A percentile compares a stretch with the other conserved stretches of the same genome.
Conservation (phyloP, 2,797 vertebrate species). For the Rhyacichthys aspro region DNA sequence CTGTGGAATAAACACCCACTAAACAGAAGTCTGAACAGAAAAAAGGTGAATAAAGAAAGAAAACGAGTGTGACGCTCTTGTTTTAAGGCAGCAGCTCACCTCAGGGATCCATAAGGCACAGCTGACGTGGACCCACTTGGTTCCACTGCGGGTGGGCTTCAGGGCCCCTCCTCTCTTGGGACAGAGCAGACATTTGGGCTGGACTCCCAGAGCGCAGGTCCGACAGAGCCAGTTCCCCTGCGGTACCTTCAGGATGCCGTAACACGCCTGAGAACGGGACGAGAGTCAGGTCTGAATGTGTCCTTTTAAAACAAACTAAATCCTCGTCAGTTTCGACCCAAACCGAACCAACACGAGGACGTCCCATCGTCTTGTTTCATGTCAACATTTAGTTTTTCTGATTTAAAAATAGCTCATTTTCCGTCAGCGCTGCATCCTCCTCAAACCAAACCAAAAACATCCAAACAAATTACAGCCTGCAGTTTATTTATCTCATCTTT, state of each 20-base stretch:
- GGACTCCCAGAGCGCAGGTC: conserved; percentile 93
- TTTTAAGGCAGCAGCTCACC: conserved; percentile 72
- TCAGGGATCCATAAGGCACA: conserved; percentile 99
- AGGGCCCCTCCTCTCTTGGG: conserved; percentile 94
- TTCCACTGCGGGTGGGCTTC: conserved; percentile 96
- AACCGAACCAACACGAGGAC: conserved; percentile 12
- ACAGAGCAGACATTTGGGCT: conserved; percentile 95
- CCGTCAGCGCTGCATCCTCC: neutral
- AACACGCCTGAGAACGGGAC: conserved; percentile 84
- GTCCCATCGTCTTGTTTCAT: conserved; percentile 9
- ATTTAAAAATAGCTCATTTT: conserved; percentile 11
- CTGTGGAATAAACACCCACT: too few relatives aligned
- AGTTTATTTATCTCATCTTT: neutral
- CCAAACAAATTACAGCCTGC: conserved; percentile 7
- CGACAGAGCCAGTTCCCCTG: conserved; percentile 96
- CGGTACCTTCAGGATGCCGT: conserved; percentile 96
- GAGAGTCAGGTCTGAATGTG: too few relatives aligned
- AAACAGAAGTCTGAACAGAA: too few relatives aligned
- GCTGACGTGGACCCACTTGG: conserved; percentile 98
- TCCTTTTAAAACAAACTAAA: conserved; percentile 11
- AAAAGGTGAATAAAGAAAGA: too few relatives aligned
- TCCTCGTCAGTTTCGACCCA: conserved; percentile 9
- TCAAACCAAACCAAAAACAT: neutral
- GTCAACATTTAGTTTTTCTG: conserved; percentile 5
- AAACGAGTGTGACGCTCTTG: too few relatives aligned